Conservation (phyloP, 2,888 invertebrate genomes). For the Stenodema calcarata region DNA sequence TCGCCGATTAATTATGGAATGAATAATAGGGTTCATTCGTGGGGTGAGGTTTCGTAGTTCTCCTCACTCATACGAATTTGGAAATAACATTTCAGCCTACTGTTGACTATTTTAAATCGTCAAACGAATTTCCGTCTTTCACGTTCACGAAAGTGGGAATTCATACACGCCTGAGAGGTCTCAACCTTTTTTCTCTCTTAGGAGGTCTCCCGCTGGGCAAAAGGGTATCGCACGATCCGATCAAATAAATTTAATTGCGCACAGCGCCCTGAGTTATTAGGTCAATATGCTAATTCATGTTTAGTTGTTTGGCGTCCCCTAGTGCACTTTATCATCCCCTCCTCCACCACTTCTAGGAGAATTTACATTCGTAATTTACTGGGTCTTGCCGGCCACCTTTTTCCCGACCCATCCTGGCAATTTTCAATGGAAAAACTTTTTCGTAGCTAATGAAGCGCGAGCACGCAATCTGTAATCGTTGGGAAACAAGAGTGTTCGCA, state of each 20-base stretch:
- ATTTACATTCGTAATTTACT: conserved; percentile 32
- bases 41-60: too few relatives aligned
- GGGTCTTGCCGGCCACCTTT: neutral
- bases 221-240: neutral
- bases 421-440: conserved; percentile 32
- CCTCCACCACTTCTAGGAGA: neutral
- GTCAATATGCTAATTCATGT: conserved; percentile 29
- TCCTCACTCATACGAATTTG: too few relatives aligned
- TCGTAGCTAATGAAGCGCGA: conserved; percentile 25
- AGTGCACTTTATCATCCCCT: conserved; percentile 26
- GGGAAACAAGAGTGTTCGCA: neutral
- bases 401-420: neutral
- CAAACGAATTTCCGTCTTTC: neutral
- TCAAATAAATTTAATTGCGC: conserved; percentile 33
- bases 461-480: conserved; percentile 31
- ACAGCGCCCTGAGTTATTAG: conserved; percentile 24
- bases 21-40: too few relatives aligned
- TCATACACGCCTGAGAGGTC: neutral
- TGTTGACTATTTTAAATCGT: neutral
- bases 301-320: conserved; percentile 27
- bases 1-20: too few relatives aligned
- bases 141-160: neutral
- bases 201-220: neutral
- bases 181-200: neutral
- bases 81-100: neutral